A percentile compares a stretch with the other conserved stretches of the same genome.
Evolutionary conservation across 1,140 invertebrate species (phyloP).

Genomic region (Helicoverpa zea): DNA sequence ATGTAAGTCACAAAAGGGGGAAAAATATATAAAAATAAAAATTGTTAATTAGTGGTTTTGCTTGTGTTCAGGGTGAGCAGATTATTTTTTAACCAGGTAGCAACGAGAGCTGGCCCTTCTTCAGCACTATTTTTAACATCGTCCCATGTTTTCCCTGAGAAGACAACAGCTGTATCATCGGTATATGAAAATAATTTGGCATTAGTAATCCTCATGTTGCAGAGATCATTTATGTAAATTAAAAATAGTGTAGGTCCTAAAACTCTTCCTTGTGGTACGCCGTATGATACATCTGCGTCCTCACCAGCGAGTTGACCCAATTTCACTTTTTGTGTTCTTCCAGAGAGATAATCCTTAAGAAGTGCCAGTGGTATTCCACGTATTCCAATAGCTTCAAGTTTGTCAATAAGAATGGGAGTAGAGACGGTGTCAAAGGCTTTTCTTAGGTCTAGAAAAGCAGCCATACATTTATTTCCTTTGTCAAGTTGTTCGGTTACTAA

Average conservation of each 20-base stretch:
- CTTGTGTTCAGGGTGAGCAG: neutral
- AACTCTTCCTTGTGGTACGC: too few relatives aligned
- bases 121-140: slow-evolving; percentile 1
- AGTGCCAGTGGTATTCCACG: too few relatives aligned
- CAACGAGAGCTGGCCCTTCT: neutral
- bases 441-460: neutral
- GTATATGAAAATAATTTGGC: neutral
- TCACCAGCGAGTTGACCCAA: too few relatives aligned
- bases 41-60: neutral
- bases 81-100: slow-evolving; percentile 1
- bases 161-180: slow-evolving; percentile 8
- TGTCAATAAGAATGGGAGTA: too few relatives aligned
- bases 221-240: neutral
- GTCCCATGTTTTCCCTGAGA: neutral
- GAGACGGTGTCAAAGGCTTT: too few relatives aligned
- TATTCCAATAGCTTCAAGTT: too few relatives aligned
- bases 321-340: too few relatives aligned
- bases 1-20: too few relatives aligned
- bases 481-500: neutral
- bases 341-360: too few relatives aligned
- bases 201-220: neutral
- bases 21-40: too few relatives aligned
- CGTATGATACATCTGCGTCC: too few relatives aligned
- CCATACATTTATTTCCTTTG: neutral
- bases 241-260: too few relatives aligned